Conservation (phyloP, 2,888 invertebrate species). For the Pterostichus niger region DNA sequence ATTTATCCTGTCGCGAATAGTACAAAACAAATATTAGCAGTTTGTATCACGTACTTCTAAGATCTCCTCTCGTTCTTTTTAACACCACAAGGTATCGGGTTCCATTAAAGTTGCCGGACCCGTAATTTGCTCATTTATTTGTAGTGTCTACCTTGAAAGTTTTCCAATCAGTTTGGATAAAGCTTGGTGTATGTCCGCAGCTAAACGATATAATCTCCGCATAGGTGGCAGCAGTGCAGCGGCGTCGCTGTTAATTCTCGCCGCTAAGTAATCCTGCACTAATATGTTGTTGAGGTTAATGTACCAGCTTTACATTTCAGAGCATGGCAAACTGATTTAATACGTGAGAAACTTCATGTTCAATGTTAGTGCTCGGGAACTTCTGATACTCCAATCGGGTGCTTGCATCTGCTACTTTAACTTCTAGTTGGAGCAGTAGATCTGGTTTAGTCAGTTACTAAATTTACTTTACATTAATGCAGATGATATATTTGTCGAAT, state of each 20-base stretch:
- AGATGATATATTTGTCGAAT: too few relatives aligned
- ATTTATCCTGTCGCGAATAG: constrained; percentile 14
- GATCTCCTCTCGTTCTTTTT: background rate
- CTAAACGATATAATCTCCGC: constrained; percentile 59
- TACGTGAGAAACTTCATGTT: background rate
- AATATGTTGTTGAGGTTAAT: constrained; percentile 25
- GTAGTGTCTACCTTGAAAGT: constrained; percentile 64
- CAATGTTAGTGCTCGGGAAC: too few relatives aligned
- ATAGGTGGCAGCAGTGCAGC: constrained; percentile 4
- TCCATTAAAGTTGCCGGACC: constrained; percentile 63
- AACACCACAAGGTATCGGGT: constrained; percentile 19
- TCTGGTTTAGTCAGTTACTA: too few relatives aligned
- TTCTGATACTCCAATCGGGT: too few relatives aligned
- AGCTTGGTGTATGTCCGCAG: constrained; percentile 27
- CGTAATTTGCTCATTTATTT: constrained; percentile 66
- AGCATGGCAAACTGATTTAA: background rate
- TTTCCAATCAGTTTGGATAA: constrained; percentile 65
- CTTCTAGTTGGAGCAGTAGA: too few relatives aligned
- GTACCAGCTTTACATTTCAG: constrained; percentile 31
- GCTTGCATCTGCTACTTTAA: too few relatives aligned
- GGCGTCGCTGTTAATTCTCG: constrained; percentile 3
- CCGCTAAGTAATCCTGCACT: constrained; percentile 12
- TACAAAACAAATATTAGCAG: constrained; percentile 28
- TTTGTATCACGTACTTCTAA: constrained; percentile 46
- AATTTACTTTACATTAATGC: too few relatives aligned